Evolutionary conservation across 1,140 invertebrate species (phyloP), one percentile per base, ranked within the genome.

Genomic region (Panagrolaimus sp.): DNA sequence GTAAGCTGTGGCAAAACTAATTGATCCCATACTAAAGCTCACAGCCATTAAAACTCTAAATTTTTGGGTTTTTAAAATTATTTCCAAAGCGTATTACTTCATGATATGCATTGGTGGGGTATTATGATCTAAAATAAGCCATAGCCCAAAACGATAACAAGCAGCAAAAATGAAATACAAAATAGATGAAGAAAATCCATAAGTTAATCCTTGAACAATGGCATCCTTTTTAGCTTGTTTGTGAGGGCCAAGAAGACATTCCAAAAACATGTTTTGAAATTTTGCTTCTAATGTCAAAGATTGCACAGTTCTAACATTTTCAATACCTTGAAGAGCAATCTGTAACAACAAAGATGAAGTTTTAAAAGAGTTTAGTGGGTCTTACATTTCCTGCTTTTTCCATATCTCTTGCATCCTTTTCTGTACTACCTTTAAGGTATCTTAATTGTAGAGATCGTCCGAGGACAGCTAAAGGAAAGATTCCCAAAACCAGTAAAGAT

Each of bases 101-200:
- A 82, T 74, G 25, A 84, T 84, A 72, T 81, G 61, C 13, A 76
- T 71, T 3, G 84, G 78, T 20, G 67, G n/a, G 74, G 78, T 75
- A 9, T 76, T 72, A 51, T 69, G 27, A 42, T 66, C 67, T 13
- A 73, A 67, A 11, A 86, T 84, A 9, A 86, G 73, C 61, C 76
- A 83, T 16, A 83, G 75, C 0, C 85, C 85, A 65, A 84, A 84
- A 0, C 81, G 69, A 73, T 91, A 86, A 8, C 84, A 73, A n/a
- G 83, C 84, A 23, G 84, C 85, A 70, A 85, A 85, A 9, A 84
- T 79, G 69, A 86, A 85, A 67, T 83, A 85, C 16, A 84, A 80
- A 46, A 86, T 78, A 25, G 78, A 77, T 63, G 81, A 80, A 27
- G 85, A 78, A 48, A 85, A 82, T 2, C 79, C 72, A 68, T 77